Conservation (phyloP, 2,888 invertebrate genomes). For the Megalurothrips usitatus region DNA sequence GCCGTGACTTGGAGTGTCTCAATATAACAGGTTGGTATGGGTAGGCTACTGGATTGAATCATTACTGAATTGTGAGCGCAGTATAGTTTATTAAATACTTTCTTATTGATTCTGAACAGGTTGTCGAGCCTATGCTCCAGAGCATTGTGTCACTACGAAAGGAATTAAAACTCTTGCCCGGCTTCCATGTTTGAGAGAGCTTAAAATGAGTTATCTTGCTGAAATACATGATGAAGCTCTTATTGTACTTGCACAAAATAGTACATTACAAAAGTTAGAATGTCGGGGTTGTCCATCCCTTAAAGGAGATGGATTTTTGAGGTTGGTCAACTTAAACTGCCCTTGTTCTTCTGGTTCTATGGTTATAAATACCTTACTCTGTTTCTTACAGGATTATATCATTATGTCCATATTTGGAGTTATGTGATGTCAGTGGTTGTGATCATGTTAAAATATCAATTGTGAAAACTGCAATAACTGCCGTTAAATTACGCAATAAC, state of each 20-base stretch:
- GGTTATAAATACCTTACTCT: too few species aligned
- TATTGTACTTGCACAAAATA: neutral
- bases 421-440: constrained; percentile 18
- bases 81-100: neutral
- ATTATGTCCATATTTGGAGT: neutral
- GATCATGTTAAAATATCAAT: constrained; percentile 20
- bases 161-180: neutral
- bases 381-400: neutral
- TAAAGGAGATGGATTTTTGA: constrained; percentile 13
- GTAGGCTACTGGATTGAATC: too few species aligned
- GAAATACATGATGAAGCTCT: constrained; percentile 2
- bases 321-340: neutral
- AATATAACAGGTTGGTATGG: neutral
- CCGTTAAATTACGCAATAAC: constrained; percentile 5
- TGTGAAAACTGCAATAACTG: constrained; percentile 4
- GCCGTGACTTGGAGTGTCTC: neutral
- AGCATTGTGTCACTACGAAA: constrained; percentile 2
- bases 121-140: constrained; percentile 15
- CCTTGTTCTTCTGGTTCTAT: too few species aligned
- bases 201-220: constrained; percentile 10
- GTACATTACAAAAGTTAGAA: neutral
- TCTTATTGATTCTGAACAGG: neutral
- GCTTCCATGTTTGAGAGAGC: neutral
- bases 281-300: constrained; percentile 2
- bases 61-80: too few species aligned